Conservation (phyloP, 2,888 invertebrate species). For the Leptopterna dolabrata region DNA sequence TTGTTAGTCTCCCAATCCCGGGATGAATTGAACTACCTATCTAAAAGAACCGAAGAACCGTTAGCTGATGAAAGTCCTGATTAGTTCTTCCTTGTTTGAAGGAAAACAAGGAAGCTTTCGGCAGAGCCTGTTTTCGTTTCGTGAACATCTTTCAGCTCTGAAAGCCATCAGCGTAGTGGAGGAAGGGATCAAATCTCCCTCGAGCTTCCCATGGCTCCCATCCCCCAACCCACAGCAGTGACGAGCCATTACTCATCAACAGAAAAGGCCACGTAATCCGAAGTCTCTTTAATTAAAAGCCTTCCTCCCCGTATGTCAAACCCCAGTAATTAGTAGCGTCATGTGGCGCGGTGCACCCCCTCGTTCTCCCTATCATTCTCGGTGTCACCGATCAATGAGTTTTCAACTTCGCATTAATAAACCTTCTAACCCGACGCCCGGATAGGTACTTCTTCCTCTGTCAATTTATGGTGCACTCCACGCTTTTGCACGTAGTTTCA, state of each 20-base stretch:
- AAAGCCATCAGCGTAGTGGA: not conserved
- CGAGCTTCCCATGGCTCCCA: not conserved
- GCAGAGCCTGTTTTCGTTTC: not conserved
- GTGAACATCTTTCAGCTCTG: not conserved
- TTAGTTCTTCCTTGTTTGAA: not conserved
- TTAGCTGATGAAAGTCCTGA: not conserved
- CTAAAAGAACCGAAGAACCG: not conserved
- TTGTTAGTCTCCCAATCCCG: not conserved
- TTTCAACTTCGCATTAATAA: constrained; percentile 41
- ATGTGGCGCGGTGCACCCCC: constrained; percentile 23
- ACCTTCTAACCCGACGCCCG: not conserved
- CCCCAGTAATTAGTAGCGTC: constrained; percentile 42
- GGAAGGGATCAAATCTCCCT: constrained; percentile 8
- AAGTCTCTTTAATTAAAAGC: constrained; percentile 54
- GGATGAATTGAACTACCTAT: not conserved
- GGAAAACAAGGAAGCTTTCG: not conserved
- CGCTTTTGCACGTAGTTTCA: constrained; percentile 4
- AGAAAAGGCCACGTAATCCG: constrained; percentile 48
- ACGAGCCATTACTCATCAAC: constrained; percentile 53
- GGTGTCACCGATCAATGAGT: constrained; percentile 49
- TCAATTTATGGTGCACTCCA: constrained; percentile 8
- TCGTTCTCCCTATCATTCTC: not conserved
- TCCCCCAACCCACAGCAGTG: not conserved
- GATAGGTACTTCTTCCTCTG: constrained; percentile 6
- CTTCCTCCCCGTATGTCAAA: constrained; percentile 27